Evolutionary conservation across 2,888 invertebrate species (phyloP), one percentile per base, ranked within the genome.

Genomic region (Amblyteles armatorius): DNA sequence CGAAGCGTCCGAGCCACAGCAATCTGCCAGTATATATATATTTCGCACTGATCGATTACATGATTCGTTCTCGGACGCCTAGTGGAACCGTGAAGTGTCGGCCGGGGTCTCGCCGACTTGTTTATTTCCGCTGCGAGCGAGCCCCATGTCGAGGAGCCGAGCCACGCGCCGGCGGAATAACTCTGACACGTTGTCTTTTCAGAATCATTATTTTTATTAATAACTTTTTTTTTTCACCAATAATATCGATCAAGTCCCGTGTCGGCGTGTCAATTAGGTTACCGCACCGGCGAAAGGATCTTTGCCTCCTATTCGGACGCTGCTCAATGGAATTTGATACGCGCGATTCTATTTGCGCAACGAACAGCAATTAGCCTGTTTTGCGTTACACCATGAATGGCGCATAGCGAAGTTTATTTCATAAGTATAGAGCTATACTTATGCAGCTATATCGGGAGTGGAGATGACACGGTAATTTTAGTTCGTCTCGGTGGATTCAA

Each of bases 401-500:
- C 63, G 29, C n/a, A 63, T 4, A 29, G 29, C 29, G 29, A 29
- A 29, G 29, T 63, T n/a, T 13, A 67, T 67, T 40, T 67, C 2
- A 11, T n/a, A 44, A 57, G 57, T 16, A 40, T 50, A 11, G 63
- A 50, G 40, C 40, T 9, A 40, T 11, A 40, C 40, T 40, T 40
- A 2, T 40, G 22, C 7, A 9, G 11, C 22, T 40, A 13, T n/a
- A 40, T 67, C 16, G 19, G 19, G n/a, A 36, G 36, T 40, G 22
- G 40, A 29, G 71, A 50, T 40, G 36, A 55, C 7, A 26, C 26
- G 55, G 52, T 85, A 33, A 84, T 84, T 76, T 82, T 40, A 63
- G 50, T 48, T 67, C 67, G 55, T 74, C 78, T 69, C 60, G 36
- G 55, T 65, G 65, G 77, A 82, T 67, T 80, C 65, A 67, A 50